Evolutionary conservation across 2,113 vertebrate species (phyloP).

Genomic region (Plecotus auritus): DNA sequence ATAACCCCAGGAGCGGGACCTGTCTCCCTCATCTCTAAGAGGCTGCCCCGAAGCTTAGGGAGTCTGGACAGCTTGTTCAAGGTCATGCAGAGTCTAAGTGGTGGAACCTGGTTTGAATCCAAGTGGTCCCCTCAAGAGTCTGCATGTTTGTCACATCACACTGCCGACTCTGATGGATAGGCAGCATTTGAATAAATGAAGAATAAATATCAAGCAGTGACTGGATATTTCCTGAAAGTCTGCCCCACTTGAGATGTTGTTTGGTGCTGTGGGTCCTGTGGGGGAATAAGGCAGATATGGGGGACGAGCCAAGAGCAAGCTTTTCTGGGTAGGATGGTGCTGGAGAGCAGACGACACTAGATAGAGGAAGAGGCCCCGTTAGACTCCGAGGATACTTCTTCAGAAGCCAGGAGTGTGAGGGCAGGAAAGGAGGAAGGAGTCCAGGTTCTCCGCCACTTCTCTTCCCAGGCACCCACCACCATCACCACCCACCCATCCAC

Average conservation of each 20-base stretch:
- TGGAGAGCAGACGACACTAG: rapidly evolving
- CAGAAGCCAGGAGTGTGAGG: neutral
- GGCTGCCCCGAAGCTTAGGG: neutral
- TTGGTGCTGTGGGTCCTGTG: too few relatives aligned
- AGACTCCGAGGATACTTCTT: neutral
- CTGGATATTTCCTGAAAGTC: neutral
- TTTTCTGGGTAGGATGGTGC: neutral
- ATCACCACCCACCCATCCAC: too few relatives aligned
- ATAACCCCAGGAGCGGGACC: neutral
- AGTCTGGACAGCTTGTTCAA: neutral
- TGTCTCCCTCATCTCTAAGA: neutral
- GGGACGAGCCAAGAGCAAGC: neutral
- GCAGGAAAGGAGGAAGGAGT: neutral
- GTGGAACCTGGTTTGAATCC: neutral
- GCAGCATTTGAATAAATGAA: neutral
- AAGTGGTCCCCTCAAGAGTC: neutral
- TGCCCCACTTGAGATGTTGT: neutral
- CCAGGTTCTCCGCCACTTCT: neutral
- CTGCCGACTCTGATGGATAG: neutral
- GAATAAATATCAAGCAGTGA: neutral
- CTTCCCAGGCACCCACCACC: neutral
- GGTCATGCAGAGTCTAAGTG: neutral
- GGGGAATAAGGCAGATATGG: neutral
- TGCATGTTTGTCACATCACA: rapidly evolving
- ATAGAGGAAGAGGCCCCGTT: neutral